Conservation (phyloP, 2,113 vertebrate genomes). For the Orycteropus afer region DNA sequence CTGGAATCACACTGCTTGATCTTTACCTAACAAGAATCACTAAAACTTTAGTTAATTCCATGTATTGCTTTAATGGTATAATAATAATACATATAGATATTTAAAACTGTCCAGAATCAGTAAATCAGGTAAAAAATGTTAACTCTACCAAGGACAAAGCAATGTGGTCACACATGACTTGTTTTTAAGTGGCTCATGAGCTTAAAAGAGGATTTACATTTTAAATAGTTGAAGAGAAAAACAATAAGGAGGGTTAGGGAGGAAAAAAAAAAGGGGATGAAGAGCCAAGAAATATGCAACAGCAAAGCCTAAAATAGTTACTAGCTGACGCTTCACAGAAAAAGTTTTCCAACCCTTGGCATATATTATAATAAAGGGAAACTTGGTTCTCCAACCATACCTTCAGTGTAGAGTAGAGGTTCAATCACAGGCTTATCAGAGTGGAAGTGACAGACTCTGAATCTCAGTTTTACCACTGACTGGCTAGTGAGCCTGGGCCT, state of each 20-base stretch:
- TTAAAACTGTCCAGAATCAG: neutral
- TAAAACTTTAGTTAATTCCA: neutral
- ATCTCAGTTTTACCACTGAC: neutral
- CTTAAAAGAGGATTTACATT: neutral
- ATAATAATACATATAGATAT: no score
- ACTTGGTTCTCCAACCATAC: neutral
- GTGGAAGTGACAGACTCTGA: neutral
- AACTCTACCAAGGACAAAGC: neutral
- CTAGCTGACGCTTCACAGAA: neutral
- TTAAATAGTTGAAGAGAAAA: neutral
- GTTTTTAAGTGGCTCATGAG: neutral
- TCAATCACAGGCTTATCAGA: neutral
- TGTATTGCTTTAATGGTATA: neutral
- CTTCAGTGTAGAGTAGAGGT: neutral
- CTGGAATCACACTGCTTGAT: neutral
- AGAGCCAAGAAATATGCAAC: neutral
- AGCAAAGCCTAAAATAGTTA: neutral
- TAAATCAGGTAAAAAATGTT: neutral
- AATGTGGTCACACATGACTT: neutral
- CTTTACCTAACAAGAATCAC: slow-evolving; percentile 39
- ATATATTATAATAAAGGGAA: slow-evolving; percentile 1
- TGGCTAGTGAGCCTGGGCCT: neutral
- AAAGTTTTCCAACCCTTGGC: neutral
- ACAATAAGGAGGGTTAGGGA: neutral
- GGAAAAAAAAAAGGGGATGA: no score